Conservation (phyloP, 2,797 vertebrate species). For the Anisognathus igniventris region DNA sequence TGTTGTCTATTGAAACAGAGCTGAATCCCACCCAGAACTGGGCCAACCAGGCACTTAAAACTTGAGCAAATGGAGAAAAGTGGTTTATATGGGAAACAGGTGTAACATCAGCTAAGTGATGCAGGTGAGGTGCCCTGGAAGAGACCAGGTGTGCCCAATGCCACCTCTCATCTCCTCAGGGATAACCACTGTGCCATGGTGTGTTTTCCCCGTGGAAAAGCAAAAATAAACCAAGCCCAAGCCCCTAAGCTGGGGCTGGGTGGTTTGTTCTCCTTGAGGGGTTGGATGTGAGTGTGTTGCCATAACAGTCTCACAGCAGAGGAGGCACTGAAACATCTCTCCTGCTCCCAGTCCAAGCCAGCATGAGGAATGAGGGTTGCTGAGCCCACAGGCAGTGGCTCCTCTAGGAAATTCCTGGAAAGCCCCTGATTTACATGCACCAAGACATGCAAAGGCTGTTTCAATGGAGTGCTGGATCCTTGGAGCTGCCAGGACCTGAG, state of each 20-base stretch:
- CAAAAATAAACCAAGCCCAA: not conserved
- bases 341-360: not conserved
- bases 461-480: fast-evolving
- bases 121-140: not conserved
- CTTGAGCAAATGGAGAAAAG: not conserved
- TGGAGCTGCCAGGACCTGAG: not conserved
- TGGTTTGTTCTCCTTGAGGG: not conserved
- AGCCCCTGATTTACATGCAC: not conserved
- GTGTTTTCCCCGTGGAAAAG: not conserved
- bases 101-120: fast-evolving
- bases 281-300: not conserved
- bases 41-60: not conserved
- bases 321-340: not conserved
- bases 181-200: fast-evolving
- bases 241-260: not conserved
- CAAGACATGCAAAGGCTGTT: not conserved
- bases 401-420: not conserved
- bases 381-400: not conserved
- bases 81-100: not conserved
- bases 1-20: not conserved
- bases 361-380: not conserved
- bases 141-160: not conserved
- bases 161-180: not conserved
- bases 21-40: not conserved
- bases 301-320: not conserved